phyloP scores from a whole-genome alignment of 2,888 invertebrate genomes.

The Ormyrus pomaceus region DNA sequence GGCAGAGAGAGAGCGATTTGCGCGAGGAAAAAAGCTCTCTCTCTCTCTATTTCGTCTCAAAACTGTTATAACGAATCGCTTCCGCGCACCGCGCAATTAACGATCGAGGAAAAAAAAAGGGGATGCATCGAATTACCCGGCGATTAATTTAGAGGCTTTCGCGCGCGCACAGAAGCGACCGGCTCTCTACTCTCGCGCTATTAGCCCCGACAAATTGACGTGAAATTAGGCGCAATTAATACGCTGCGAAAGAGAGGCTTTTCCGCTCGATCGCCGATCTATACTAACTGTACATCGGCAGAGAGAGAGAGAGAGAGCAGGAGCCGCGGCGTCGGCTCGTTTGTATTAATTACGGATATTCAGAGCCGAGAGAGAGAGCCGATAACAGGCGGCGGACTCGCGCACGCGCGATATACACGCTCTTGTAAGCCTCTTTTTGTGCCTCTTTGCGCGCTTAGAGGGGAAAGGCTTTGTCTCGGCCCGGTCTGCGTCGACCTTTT shows the following conservation, averaged over 20 bases:
- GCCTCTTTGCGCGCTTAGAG: no score
- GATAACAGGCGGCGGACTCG: conserved; percentile 36
- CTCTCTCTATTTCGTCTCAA: no score
- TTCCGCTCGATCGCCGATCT: conserved; percentile 53
- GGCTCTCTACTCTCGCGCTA: conserved; percentile 5
- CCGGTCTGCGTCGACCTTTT: no score
- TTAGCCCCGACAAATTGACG: conserved; percentile 42
- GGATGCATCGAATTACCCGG: conserved; percentile 1
- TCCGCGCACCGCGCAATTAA: neutral
- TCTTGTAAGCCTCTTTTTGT: no score
- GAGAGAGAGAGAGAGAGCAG: conserved; percentile 8
- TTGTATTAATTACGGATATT: conserved; percentile 60
- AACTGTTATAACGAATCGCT: no score
- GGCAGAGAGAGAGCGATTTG: no score
- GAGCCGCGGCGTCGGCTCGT: conserved; percentile 35
- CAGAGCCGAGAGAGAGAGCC: conserved; percentile 20
- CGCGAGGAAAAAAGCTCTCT: no score
- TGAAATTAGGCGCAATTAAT: conserved; percentile 48
- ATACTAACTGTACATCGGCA: conserved; percentile 30
- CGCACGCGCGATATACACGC: no score
- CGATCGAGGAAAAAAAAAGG: neutral
- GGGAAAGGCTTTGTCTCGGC: no score
- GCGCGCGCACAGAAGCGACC: neutral
- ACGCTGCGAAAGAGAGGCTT: conserved; percentile 23
- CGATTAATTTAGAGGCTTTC: conserved; percentile 25